Evolutionary conservation across 2,888 invertebrate genomes (phyloP).

Genomic region (Schizaphis graminum): DNA sequence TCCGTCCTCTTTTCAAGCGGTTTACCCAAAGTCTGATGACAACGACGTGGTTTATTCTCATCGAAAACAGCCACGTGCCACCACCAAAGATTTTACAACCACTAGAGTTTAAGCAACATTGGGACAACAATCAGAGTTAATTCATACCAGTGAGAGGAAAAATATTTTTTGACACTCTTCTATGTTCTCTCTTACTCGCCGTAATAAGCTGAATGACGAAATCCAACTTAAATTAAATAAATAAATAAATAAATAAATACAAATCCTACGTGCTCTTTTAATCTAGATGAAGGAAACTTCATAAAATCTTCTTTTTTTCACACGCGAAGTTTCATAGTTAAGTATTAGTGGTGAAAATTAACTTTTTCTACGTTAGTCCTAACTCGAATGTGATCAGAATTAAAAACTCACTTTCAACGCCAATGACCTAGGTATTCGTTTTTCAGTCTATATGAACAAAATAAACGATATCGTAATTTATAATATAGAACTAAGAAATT

Average conservation of each 20-base stretch:
- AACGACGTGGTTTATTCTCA: not conserved
- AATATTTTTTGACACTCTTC: not conserved
- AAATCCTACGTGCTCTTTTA: not conserved
- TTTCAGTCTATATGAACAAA: not conserved
- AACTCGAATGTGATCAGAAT: conserved; percentile 33
- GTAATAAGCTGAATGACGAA: not conserved
- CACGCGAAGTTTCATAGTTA: not conserved
- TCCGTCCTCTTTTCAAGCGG: not conserved
- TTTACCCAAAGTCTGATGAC: not conserved
- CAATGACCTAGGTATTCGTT: not conserved
- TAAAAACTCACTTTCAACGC: conserved; percentile 4
- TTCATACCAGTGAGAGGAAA: not conserved
- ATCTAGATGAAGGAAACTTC: not conserved
- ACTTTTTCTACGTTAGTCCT: not conserved
- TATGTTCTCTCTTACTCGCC: not conserved
- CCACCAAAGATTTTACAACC: not conserved
- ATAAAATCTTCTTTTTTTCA: not conserved
- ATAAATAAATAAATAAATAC: conserved; percentile 10
- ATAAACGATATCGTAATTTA: not conserved
- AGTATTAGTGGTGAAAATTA: conserved; percentile 35
- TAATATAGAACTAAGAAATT: not conserved
- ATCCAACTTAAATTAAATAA: not conserved
- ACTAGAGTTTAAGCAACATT: not conserved
- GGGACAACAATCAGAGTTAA: conserved; percentile 16
- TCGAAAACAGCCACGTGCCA: not conserved